Evolutionary conservation across 2,113 vertebrate genomes (phyloP).

Genomic region (Elephas maximus): DNA sequence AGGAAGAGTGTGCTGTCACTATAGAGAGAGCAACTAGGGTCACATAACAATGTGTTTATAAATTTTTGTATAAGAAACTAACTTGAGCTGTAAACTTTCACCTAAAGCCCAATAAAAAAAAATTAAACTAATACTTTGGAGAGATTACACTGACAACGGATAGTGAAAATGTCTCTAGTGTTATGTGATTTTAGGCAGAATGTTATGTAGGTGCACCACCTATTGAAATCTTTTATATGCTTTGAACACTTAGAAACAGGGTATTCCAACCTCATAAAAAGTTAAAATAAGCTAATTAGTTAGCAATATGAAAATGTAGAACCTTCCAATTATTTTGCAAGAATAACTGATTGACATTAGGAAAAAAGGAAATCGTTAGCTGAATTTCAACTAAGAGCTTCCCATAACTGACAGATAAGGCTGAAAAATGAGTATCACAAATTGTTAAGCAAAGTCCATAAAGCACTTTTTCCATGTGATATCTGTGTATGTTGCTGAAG

Average conservation of each 20-base stretch:
- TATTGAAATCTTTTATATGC: background rate
- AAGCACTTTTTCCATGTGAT: background rate
- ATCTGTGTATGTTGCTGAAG: background rate
- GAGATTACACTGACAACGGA: background rate
- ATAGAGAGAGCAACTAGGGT: too few species aligned
- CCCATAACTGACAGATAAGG: background rate
- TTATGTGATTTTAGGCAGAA: slow-evolving; percentile 25
- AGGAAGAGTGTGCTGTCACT: too few species aligned
- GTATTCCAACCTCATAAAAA: background rate
- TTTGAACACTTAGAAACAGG: slow-evolving; percentile 47
- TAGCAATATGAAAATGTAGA: slow-evolving; percentile 45
- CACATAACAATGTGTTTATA: too few species aligned
- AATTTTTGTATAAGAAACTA: too few species aligned
- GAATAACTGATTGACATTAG: background rate
- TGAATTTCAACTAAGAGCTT: slow-evolving; percentile 21
- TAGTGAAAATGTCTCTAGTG: background rate
- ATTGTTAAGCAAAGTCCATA: background rate
- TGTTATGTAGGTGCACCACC: background rate
- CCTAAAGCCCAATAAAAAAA: too few species aligned
- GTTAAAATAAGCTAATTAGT: slow-evolving; percentile 35
- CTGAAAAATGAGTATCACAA: background rate
- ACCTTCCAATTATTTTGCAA: slow-evolving; percentile 39
- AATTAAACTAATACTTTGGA: background rate
- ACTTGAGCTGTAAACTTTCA: too few species aligned
- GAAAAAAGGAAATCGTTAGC: slow-evolving; percentile 25